Percentiles rank a stretch among this genome's conserved stretches.
phyloP scores from a whole-genome alignment of 2,797 vertebrate species.

The Taenioides sp. region DNA sequence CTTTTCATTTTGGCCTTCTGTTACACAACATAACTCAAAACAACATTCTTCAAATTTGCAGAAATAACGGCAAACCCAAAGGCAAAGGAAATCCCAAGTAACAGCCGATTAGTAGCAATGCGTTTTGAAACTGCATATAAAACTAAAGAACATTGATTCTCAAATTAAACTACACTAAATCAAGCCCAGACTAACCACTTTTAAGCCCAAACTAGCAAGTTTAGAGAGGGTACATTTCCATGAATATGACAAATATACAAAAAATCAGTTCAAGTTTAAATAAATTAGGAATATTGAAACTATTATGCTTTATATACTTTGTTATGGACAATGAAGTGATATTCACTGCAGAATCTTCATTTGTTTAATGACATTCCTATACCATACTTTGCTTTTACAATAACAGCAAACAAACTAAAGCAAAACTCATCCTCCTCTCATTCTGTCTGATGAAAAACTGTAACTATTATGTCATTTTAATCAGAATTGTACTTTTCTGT shows the following conservation, averaged over 20 bases:
- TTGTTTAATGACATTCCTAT: background rate
- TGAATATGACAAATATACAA: background rate
- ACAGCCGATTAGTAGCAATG: background rate
- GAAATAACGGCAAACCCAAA: constrained; percentile 49
- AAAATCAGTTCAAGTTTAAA: too few species aligned
- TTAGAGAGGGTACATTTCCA: background rate
- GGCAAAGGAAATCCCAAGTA: constrained; percentile 5
- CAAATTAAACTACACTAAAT: background rate
- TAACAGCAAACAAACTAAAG: constrained; percentile 51
- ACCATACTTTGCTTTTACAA: constrained; percentile 23
- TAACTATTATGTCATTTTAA: constrained; percentile 18
- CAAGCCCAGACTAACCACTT: background rate
- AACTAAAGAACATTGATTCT: background rate
- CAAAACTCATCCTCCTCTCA: constrained; percentile 21
- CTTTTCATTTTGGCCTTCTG: constrained; percentile 67
- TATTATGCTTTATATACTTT: too few species aligned
- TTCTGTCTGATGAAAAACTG: constrained; percentile 32
- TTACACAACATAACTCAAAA: constrained; percentile 59
- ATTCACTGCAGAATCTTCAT: background rate
- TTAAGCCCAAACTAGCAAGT: background rate
- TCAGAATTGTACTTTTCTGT: constrained; percentile 15
- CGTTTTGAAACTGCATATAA: background rate
- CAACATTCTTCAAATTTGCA: constrained; percentile 57
- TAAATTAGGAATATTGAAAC: too few species aligned
- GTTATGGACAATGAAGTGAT: too few species aligned